Evolutionary conservation across 2,888 invertebrate genomes (phyloP).

Genomic region (Sesia bembeciformis): DNA sequence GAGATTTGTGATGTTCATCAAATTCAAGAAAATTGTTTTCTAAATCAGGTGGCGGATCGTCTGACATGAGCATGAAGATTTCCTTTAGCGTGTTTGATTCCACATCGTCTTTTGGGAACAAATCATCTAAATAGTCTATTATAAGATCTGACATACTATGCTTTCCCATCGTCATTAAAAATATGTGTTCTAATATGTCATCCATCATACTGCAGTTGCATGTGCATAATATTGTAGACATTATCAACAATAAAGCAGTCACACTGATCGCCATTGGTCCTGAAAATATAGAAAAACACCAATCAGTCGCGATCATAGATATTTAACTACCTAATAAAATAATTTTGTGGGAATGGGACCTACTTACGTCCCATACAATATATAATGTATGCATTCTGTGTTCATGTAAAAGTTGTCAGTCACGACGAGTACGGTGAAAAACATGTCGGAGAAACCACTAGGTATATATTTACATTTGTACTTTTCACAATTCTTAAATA

Average conservation of each 20-base stretch:
- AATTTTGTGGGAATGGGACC: too few relatives aligned
- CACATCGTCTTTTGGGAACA: conserved; percentile 50
- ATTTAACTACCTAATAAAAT: too few relatives aligned
- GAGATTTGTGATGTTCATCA: not conserved
- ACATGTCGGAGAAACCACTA: too few relatives aligned
- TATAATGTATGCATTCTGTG: too few relatives aligned
- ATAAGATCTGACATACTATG: conserved; percentile 43
- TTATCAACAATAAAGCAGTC: conserved; percentile 11
- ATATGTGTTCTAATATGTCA: not conserved
- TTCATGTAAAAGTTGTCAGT: too few relatives aligned
- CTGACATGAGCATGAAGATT: conserved; percentile 41
- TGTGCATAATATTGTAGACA: conserved; percentile 13
- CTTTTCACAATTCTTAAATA: too few relatives aligned
- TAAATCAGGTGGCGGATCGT: conserved; percentile 12
- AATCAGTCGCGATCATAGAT: too few relatives aligned
- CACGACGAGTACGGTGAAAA: too few relatives aligned
- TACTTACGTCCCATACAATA: too few relatives aligned
- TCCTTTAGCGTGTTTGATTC: conserved; percentile 47
- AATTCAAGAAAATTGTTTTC: not conserved
- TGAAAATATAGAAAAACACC: conserved; percentile 16
- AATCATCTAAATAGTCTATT: conserved; percentile 37
- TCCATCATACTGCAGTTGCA: conserved; percentile 17
- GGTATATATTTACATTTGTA: too few relatives aligned
- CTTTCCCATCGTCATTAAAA: conserved; percentile 11
- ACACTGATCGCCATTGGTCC: conserved; percentile 19